Evolutionary conservation across 2,888 invertebrate genomes (phyloP).

Genomic region (Tiliacea aurago): DNA sequence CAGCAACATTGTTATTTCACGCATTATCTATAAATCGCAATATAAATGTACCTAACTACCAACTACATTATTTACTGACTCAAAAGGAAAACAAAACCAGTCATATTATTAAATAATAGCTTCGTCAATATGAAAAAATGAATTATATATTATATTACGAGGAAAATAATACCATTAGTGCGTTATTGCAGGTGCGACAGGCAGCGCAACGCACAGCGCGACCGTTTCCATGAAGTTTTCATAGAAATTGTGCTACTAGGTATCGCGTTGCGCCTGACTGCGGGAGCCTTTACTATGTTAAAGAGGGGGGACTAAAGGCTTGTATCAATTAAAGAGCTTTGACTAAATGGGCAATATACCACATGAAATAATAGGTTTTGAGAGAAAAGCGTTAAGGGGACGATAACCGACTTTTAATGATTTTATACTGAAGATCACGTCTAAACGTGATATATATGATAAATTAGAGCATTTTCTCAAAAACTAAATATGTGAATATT

Average conservation of each 20-base stretch:
- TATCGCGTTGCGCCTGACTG: too few species aligned
- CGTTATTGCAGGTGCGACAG: too few species aligned
- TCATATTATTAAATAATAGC: background rate
- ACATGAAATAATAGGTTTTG: background rate
- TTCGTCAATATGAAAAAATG: background rate
- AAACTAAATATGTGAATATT: too few species aligned
- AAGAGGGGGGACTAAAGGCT: background rate
- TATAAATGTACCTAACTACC: background rate
- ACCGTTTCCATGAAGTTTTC: too few species aligned
- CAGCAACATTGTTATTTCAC: background rate
- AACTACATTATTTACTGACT: background rate
- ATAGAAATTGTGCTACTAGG: too few species aligned
- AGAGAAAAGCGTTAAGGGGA: too few species aligned
- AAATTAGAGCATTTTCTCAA: too few species aligned
- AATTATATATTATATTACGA: background rate
- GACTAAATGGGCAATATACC: background rate
- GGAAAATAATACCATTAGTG: background rate
- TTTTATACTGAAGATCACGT: too few species aligned
- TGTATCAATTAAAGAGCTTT: background rate
- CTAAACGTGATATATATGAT: too few species aligned
- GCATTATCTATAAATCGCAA: conserved; percentile 28
- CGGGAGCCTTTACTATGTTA: background rate
- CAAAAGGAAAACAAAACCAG: conserved; percentile 13
- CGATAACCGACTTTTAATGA: too few species aligned
- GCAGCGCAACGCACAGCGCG: too few species aligned